Evolutionary conservation across 1,140 invertebrate genomes (phyloP).

Genomic region (Globodera ellingtonae): DNA sequence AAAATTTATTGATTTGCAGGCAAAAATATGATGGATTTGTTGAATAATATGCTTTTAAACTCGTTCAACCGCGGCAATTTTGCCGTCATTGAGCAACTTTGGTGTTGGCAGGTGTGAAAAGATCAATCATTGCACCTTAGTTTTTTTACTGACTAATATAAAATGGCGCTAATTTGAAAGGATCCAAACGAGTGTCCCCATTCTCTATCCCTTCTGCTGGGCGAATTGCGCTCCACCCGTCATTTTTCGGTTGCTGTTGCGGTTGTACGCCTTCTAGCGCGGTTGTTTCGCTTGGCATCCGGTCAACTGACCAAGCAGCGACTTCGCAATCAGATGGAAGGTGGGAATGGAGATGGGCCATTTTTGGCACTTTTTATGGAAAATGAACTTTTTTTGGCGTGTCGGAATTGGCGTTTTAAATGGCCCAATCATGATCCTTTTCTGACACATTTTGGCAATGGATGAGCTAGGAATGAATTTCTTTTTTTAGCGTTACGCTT

Average conservation of each 20-base stretch:
- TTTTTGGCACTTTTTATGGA: no score
- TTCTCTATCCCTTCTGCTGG: constrained; percentile 33
- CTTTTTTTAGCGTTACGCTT: constrained; percentile 10
- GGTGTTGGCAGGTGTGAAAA: constrained; percentile 36
- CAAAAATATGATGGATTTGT: constrained; percentile 20
- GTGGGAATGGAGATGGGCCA: constrained; percentile 1
- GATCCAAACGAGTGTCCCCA: constrained; percentile 29
- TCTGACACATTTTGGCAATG: no score
- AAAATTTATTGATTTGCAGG: constrained; percentile 1
- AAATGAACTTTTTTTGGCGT: no score
- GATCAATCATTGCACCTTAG: no score
- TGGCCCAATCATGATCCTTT: no score
- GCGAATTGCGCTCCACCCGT: constrained; percentile 32
- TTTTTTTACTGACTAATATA: neutral
- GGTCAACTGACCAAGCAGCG: constrained; percentile 23
- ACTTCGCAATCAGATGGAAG: constrained; percentile 34
- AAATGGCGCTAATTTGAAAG: neutral
- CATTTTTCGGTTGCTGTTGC: constrained; percentile 8
- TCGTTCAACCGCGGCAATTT: constrained; percentile 32
- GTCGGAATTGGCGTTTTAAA: no score
- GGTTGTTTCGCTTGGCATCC: constrained; percentile 36
- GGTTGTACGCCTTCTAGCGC: constrained; percentile 17
- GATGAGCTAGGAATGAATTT: neutral
- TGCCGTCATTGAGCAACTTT: constrained; percentile 40
- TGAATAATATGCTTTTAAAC: constrained; percentile 27